Percentiles rank a stretch among this genome's conserved stretches.
phyloP scores from a whole-genome alignment of 2,113 vertebrate species.

The Struthidea cinerea region DNA sequence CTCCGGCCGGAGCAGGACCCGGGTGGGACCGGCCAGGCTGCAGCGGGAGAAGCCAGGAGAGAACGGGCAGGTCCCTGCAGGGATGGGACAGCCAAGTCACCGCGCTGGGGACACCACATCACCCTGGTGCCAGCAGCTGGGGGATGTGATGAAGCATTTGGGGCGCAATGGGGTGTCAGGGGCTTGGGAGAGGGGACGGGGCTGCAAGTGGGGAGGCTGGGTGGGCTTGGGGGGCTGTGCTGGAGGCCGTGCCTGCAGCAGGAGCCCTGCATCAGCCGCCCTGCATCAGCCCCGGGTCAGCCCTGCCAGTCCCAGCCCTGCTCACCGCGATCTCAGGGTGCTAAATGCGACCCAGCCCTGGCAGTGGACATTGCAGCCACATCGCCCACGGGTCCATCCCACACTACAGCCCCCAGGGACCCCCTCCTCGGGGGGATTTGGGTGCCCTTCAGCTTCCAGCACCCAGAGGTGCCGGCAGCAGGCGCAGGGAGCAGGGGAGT shows the following conservation, averaged over 20 bases:
- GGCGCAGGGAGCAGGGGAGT: rapidly evolving
- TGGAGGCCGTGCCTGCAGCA: rapidly evolving
- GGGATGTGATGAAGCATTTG: background rate
- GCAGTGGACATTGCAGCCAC: background rate
- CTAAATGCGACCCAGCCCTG: background rate
- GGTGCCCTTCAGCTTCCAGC: background rate
- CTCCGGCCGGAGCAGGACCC: background rate
- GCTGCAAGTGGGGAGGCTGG: background rate
- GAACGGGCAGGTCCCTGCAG: background rate
- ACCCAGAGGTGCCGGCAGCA: background rate
- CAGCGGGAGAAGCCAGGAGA: background rate
- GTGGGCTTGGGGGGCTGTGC: background rate
- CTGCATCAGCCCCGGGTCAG: rapidly evolving
- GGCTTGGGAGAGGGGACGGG: background rate
- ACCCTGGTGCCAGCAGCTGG: background rate
- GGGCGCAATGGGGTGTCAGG: too few species aligned
- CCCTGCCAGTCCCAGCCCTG: background rate
- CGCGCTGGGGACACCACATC: rapidly evolving
- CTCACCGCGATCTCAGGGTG: rapidly evolving
- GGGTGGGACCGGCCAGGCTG: rapidly evolving
- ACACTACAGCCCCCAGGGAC: background rate
- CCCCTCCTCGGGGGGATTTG: rapidly evolving
- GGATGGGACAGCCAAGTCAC: background rate
- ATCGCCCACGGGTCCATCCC: rapidly evolving
- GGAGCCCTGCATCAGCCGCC: background rate